Evolutionary conservation across 2,888 invertebrate genomes (phyloP), one percentile per base, ranked within the genome.

Genomic region (Drosophila kokeensis): DNA sequence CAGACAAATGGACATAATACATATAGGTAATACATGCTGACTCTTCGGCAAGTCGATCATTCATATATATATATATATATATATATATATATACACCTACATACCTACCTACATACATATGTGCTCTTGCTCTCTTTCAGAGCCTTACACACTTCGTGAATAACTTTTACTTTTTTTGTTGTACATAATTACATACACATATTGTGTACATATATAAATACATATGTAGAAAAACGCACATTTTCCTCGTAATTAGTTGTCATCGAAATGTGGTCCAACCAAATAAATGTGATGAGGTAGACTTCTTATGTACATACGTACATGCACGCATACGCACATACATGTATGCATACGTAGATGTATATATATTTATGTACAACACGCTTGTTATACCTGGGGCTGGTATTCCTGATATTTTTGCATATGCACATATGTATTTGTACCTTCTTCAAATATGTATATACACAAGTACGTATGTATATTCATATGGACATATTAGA

Each of bases 381-480:
- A 42, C 34, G 29, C 32, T 36, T 40, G 15, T 10, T 49, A 38
- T 38, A n/a, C 36, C 38, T 38, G 53, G 34, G 27, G 21, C 36
- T 32, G 27, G 18, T 7, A n/a, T 42, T 57, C 21, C 57, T 40
- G 29, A n/a, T 42, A 30, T 21, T 21, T 30, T 32, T n/a, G 15
- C 15, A 53, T 59, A 45, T 50, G 29, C 13, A 49, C 11, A 18
- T 32, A 45, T 52, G 34, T 49, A 57, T 29, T 36, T 36, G 21
- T 42, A 57, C 32, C 54, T 36, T 36, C 7, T 6, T 11, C 18
- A 36, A 24, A 27, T 27, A 38, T 29, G 27, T 27, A 32, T 54
- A 70, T 40, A 45, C 53, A 42, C 27, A 53, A 42, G 27, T 36
- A 36, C 18, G 15, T 63, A 62, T 32, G n/a, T 64, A 61, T 24